These are phyloP conservation scores for Enteromius viviparus DNA, from an alignment of 2,797 vertebrate species.

Conservation along the genomic window DNA sequence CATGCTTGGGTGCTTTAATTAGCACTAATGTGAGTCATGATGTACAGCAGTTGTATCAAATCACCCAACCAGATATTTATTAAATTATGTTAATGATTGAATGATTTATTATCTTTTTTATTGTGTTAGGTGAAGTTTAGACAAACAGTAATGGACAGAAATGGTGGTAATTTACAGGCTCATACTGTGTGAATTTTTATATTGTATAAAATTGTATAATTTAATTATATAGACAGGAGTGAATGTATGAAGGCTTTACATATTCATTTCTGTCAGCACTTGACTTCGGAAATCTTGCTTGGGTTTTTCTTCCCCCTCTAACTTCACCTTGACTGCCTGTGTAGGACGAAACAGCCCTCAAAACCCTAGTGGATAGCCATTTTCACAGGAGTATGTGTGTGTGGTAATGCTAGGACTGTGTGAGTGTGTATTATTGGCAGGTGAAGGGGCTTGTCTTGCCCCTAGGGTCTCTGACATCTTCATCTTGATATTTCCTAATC, in stretches of 20 bases:
- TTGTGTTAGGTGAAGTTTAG: not conserved
- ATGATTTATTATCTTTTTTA: not conserved
- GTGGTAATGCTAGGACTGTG: slow-evolving; percentile 35
- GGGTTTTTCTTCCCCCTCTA: not conserved
- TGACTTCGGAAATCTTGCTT: slow-evolving; percentile 25
- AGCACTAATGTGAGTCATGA: slow-evolving; percentile 9
- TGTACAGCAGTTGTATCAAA: not conserved
- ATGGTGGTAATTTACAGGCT: not conserved
- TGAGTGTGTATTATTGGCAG: slow-evolving; percentile 56
- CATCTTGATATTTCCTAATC: slow-evolving; percentile 63
- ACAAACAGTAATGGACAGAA: slow-evolving; percentile 10
- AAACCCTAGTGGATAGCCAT: slow-evolving; percentile 47
- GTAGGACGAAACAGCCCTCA: slow-evolving; percentile 51
- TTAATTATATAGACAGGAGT: slow-evolving; percentile 12
- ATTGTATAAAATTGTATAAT: not conserved
- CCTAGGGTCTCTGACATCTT: slow-evolving; percentile 59
- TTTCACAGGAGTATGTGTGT: slow-evolving; percentile 37
- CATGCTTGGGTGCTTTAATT: slow-evolving; percentile 5
- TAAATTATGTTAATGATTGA: slow-evolving; percentile 3
- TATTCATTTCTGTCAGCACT: slow-evolving; percentile 49
- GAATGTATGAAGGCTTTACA: slow-evolving; percentile 35
- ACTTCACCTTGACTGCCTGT: slow-evolving; percentile 55
- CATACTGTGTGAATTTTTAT: slow-evolving; percentile 23
- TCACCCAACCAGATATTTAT: not conserved
- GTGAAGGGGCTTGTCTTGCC: slow-evolving; percentile 51